Evolutionary conservation across 2,797 vertebrate species (phyloP), one percentile per base, ranked within the genome.

Genomic region (Parambassis ranga): DNA sequence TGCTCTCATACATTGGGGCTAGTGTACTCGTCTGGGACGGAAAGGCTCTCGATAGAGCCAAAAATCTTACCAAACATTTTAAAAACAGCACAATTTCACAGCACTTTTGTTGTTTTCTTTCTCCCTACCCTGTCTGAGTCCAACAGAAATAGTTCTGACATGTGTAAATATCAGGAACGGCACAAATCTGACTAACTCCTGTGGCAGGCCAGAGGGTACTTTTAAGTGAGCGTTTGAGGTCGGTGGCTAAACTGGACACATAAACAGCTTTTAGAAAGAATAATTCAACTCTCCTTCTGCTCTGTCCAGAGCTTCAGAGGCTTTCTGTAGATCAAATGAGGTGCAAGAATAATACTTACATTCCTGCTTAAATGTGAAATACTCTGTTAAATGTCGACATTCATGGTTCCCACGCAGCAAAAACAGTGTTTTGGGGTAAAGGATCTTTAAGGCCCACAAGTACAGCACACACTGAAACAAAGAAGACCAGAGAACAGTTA

Each of bases 311-410:
- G 31, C 36, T 9, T 55, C 52, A 48, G 18, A 73, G 24, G 22
- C 35, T 49, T 56, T 67, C 31, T 58, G 50, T 44, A 69, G 26
- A 79, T 67, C 41, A 75, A 72, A 42, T 36, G 16, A 71, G 47
- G 36, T 53, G 23, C n/a, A 26, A 47, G 60, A 43, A 46, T 1
- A 11, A 81, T 92, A 98, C 97, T 98, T 94, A 99, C 97, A 99
- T 97, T 99, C 97, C 92, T 99, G 97, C 89, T 98, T 99, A 95
- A 99, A 99, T 86, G 96, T 99, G 95, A 99, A 99, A 95, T 99
- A 99, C 90, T 99, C 97, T 93, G 97, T 99, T 94, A 99, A 94
- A 94, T 99, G 97, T 97, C 97, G 96, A 96, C 97, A 99, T 97
- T 99, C 96, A 91, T 99, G 97, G 88, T 99, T 99, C 93, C 97